Percentiles rank a stretch among this genome's conserved stretches.
These are phyloP conservation scores for Dasypolia templi DNA, from an alignment of 2,888 invertebrate genomes.

Conservation along the genomic window DNA sequence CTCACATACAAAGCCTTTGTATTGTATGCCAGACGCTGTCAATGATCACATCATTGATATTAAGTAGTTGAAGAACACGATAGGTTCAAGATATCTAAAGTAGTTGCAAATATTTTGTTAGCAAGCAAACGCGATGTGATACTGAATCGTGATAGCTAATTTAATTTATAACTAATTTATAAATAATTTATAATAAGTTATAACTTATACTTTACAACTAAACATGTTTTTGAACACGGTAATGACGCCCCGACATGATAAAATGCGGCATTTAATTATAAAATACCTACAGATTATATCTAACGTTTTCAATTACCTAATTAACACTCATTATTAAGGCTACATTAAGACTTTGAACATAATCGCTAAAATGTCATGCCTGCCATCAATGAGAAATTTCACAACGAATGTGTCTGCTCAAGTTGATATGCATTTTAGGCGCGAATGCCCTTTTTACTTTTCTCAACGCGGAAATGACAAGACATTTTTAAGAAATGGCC, in stretches of 20 bases:
- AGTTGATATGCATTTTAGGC: conserved; percentile 76
- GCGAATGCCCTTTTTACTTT: conserved; percentile 86
- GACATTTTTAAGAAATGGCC: conserved; percentile 85
- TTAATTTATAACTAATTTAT: no score
- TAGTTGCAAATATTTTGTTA: conserved; percentile 20
- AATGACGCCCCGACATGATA: conserved; percentile 20
- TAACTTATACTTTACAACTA: conserved; percentile 22
- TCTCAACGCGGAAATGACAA: conserved; percentile 88
- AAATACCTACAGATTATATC: conserved; percentile 32
- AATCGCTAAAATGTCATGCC: conserved; percentile 25
- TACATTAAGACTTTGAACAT: conserved; percentile 24
- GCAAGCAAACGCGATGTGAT: background rate
- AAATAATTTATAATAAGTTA: no score
- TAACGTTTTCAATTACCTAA: conserved; percentile 23
- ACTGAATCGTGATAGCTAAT: conserved; percentile 16
- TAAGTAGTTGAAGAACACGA: background rate
- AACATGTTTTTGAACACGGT: conserved; percentile 16
- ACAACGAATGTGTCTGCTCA: conserved; percentile 28
- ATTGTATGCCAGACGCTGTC: conserved; percentile 21
- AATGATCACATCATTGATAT: conserved; percentile 38
- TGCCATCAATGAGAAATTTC: conserved; percentile 34
- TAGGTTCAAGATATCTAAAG: conserved; percentile 1
- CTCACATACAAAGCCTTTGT: conserved; percentile 24
- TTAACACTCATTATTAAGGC: conserved; percentile 20
- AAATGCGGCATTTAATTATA: conserved; percentile 28